These are phyloP conservation scores for Sinocyclocheilus maitianheensis DNA, from an alignment of 2,113 vertebrate genomes.

Conservation along the genomic window DNA sequence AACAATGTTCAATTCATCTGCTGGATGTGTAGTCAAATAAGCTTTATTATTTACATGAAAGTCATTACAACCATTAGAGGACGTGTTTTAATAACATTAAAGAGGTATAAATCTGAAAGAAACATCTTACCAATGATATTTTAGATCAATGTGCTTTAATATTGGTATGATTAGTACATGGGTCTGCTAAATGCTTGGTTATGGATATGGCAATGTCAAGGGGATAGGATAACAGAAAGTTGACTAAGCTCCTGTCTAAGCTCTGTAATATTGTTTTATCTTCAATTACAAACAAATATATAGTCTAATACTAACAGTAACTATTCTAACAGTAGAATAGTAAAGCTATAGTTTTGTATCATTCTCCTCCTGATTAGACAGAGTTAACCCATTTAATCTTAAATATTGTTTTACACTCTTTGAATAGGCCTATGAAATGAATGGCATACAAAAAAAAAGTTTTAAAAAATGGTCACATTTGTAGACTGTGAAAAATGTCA, in stretches of 20 bases:
- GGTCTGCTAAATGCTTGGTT: not conserved
- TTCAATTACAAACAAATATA: not conserved
- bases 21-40: constrained; percentile 28
- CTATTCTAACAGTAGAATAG: not conserved
- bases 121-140: not conserved
- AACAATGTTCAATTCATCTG: not conserved
- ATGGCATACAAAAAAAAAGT: too few species aligned
- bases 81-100: constrained; percentile 28
- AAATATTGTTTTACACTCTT: not conserved
- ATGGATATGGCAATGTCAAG: not conserved
- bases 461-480: too few species aligned
- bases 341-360: not conserved
- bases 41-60: constrained; percentile 41
- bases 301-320: not conserved
- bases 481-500: too few species aligned
- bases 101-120: constrained; percentile 24
- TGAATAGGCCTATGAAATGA: not conserved
- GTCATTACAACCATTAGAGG: constrained; percentile 18
- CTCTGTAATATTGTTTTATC: constrained; percentile 1
- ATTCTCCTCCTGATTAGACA: not conserved
- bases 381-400: constrained; percentile 10
- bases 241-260: not conserved
- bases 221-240: not conserved
- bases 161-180: not conserved
- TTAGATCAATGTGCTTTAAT: not conserved